Base-by-base conservation (phyloP, 2,797 vertebrate species). In the Hydrocynus forskahlii region DNA sequence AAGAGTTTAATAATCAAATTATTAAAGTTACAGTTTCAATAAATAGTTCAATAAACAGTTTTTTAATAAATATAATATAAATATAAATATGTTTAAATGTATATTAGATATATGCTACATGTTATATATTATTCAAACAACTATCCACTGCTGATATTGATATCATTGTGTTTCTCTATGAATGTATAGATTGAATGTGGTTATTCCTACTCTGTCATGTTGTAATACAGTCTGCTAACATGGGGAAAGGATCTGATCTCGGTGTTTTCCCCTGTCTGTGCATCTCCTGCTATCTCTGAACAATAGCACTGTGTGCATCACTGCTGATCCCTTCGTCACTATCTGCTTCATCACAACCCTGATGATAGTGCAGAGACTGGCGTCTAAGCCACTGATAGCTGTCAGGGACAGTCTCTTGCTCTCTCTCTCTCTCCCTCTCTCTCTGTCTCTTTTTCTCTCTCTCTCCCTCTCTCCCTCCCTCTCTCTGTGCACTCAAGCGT, bases 271-370 rank as follows among this genome's bases (percentile, higher is more conserved):
- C 85, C 69, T 81, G 73, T 87, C 89, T 84, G 83, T 85, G 76
- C 71, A 82, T 88, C 87, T 91, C 68, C 1, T 64, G 69, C 80
- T 87, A 86, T 91, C 89, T 91, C 16, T 81, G 80, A 89, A 88
- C 88, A 90, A 87, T 83, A 76, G 81, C 66, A 38, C 23, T 81
- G 79, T 82, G 52, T 69, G 86, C 75, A 45, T 87, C 69, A 70
- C 35, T 76, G 70, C 63, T 78, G 79, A 88, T 90, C 88, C 91
- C 91, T 91, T 89, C 80, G 78, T 82, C 88, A 90, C 87, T 88
- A 89, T 91, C 90, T 74, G 82, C 78, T 68, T 89, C 91, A 94
- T 93, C 91, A 84, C 81, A 4, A 35, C 89, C 89, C 88, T 87
- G 91, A 92, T 93, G 93, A 92, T 88, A 88, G 85, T 62, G 66